phyloP scores from a whole-genome alignment of 2,888 invertebrate genomes.

The Dorcus parallelipipedus region DNA sequence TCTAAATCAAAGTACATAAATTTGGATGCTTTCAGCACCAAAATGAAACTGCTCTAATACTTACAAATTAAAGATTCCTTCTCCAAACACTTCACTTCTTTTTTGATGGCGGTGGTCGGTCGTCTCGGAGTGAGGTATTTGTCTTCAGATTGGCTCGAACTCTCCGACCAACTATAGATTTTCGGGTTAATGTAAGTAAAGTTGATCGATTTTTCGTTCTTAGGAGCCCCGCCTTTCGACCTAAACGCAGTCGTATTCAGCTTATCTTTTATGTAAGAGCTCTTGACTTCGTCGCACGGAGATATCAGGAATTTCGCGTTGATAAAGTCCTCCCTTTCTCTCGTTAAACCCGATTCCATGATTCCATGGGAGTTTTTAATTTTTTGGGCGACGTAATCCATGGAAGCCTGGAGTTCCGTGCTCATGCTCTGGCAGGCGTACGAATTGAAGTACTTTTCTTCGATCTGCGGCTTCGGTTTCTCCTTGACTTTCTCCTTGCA shows the following conservation, averaged over 20 bases:
- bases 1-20: constrained; percentile 25
- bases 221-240: neutral
- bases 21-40: too few relatives aligned
- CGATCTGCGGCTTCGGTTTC: constrained; percentile 2
- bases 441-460: constrained; percentile 9
- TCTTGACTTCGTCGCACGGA: neutral
- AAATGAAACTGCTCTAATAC: neutral
- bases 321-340: constrained; percentile 7
- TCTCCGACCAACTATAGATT: constrained; percentile 35
- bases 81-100: neutral
- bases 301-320: constrained; percentile 5
- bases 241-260: constrained; percentile 7
- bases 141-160: constrained; percentile 21
- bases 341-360: constrained; percentile 2
- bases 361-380: constrained; percentile 7
- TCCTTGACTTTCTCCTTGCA: constrained; percentile 13
- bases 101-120: neutral
- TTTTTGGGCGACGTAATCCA: constrained; percentile 9
- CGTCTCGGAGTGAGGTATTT: neutral
- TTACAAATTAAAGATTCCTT: constrained; percentile 18
- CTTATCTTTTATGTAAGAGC: constrained; percentile 10
- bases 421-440: constrained; percentile 5
- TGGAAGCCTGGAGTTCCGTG: constrained; percentile 10
- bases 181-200: constrained; percentile 38
- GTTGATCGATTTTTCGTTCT: constrained; percentile 11